phyloP scores from a whole-genome alignment of 2,888 invertebrate species.

The Parnassius glacialis region DNA sequence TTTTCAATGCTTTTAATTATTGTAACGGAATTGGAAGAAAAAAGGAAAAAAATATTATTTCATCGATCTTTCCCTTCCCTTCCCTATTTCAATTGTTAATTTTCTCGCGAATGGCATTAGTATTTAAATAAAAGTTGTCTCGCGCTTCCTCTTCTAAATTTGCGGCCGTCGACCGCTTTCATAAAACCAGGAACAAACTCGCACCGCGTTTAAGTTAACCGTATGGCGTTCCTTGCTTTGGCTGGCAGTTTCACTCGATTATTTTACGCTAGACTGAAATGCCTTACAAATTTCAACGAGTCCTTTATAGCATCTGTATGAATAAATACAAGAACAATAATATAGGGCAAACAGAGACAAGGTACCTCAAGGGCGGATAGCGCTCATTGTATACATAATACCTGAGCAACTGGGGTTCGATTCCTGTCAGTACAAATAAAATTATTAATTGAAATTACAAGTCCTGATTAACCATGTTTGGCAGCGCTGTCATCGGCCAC shows the following conservation, averaged over 20 bases:
- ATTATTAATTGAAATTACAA: too few relatives aligned
- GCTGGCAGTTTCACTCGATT: slow-evolving; percentile 11
- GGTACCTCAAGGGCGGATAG: too few relatives aligned
- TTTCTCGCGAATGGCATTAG: slow-evolving; percentile 66
- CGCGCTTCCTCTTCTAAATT: slow-evolving; percentile 41
- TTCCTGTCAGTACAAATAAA: too few relatives aligned
- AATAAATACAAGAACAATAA: too few relatives aligned
- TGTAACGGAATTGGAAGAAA: not conserved
- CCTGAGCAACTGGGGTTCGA: too few relatives aligned
- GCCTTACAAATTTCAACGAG: too few relatives aligned
- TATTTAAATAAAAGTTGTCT: slow-evolving; percentile 76
- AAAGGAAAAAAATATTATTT: not conserved
- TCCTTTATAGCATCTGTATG: too few relatives aligned
- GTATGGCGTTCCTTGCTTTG: slow-evolving; percentile 5
- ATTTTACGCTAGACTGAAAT: not conserved
- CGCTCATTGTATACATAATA: too few relatives aligned
- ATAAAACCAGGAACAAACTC: slow-evolving; percentile 41
- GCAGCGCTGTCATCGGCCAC: too few relatives aligned
- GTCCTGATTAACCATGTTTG: too few relatives aligned
- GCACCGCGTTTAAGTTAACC: slow-evolving; percentile 21
- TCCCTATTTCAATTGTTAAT: slow-evolving; percentile 61
- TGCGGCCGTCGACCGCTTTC: slow-evolving; percentile 51
- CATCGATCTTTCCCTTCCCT: slow-evolving; percentile 38
- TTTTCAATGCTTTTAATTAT: not conserved
- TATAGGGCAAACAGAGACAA: too few relatives aligned